Evolutionary conservation across 1,140 invertebrate genomes (phyloP).

Genomic region (Ericerus pela): DNA sequence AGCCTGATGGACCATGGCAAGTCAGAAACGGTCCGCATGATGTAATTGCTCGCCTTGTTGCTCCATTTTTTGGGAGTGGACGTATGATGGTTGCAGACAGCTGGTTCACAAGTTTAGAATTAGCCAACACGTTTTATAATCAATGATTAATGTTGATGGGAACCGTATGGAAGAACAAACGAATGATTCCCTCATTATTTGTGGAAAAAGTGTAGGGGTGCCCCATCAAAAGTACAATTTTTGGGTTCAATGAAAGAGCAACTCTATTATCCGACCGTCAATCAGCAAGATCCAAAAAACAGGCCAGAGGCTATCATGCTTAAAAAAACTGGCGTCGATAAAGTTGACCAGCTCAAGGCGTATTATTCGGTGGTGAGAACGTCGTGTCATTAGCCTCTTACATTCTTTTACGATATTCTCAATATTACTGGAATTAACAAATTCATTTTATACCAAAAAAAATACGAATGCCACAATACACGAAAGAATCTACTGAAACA

Average conservation of each 20-base stretch:
- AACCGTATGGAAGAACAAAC: constrained; percentile 34
- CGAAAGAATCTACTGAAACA: no score
- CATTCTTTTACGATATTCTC: not conserved
- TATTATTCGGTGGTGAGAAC: constrained; percentile 21
- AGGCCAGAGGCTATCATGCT: not conserved
- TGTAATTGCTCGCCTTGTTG: constrained; percentile 16
- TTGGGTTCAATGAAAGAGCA: not conserved
- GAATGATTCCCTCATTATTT: constrained; percentile 28
- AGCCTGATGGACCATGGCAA: constrained; percentile 12
- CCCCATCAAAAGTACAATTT: not conserved
- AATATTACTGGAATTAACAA: not conserved
- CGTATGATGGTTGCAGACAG: constrained; percentile 24
- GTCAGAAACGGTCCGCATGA: constrained; percentile 16
- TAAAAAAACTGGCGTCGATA: constrained; percentile 21
- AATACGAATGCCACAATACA: no score
- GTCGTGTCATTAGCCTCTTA: not conserved
- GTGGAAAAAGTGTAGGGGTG: not conserved
- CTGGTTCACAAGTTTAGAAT: constrained; percentile 30
- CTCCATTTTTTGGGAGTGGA: not conserved
- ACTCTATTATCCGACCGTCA: not conserved
- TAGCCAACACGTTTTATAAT: constrained; percentile 26
- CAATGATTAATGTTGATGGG: constrained; percentile 30
- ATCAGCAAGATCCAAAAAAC: not conserved
- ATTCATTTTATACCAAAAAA: no score
- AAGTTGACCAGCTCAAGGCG: constrained; percentile 22